A percentile compares a stretch with the other conserved stretches of the same genome.
These are phyloP conservation scores for Eupristina koningsbergeri DNA, from an alignment of 1,140 invertebrate species.

Conservation along the genomic window DNA sequence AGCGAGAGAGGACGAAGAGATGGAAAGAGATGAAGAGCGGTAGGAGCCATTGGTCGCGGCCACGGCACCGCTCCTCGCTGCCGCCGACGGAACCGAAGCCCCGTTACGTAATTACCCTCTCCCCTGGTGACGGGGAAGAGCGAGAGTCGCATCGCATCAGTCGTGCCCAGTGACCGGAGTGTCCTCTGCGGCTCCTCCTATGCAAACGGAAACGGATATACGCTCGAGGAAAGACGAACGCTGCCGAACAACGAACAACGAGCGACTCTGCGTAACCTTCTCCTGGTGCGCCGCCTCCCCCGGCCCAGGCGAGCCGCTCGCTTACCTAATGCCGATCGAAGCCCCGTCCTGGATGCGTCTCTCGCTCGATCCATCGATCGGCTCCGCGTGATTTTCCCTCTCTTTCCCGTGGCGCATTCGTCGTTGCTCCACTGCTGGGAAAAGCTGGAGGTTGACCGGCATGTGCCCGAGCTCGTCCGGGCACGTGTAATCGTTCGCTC, in stretches of 20 bases:
- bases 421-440: too few species aligned
- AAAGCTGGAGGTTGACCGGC: background rate
- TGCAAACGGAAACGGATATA: slow-evolving; percentile 70
- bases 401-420: too few species aligned
- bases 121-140: background rate
- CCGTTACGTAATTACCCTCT: slow-evolving; percentile 40
- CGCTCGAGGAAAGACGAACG: slow-evolving; percentile 69
- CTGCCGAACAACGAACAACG: slow-evolving; percentile 34
- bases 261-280: slow-evolving; percentile 49
- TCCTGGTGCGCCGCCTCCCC: background rate
- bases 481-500: background rate
- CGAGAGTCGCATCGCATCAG: slow-evolving; percentile 31
- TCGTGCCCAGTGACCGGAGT: slow-evolving; percentile 68
- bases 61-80: too few species aligned
- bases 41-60: background rate
- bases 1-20: too few species aligned
- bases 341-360: background rate
- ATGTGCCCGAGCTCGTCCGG: too few species aligned
- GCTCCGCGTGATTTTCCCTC: too few species aligned
- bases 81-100: too few species aligned
- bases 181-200: slow-evolving; percentile 61
- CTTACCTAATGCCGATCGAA: slow-evolving; percentile 50
- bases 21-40: background rate
- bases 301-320: background rate
- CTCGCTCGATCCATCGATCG: too few species aligned